Evolutionary conservation across 1,140 invertebrate genomes (phyloP), one percentile per base, ranked within the genome.

Genomic region (Drosophila paulistorum): DNA sequence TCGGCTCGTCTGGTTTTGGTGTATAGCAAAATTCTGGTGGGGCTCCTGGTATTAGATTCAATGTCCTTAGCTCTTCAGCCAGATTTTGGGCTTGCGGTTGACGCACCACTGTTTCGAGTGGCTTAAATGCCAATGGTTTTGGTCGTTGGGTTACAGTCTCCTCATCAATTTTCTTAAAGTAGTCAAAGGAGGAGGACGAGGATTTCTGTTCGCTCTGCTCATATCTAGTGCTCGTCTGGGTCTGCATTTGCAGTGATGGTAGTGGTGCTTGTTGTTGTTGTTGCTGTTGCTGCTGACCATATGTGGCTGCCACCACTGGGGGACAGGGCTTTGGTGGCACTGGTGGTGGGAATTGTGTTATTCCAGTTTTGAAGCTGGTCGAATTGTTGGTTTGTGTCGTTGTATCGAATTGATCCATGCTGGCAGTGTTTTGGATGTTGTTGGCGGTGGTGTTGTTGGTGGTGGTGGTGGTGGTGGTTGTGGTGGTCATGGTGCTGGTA

Each of bases 11-110:
- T 0, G 91, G 74, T 77, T 94, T 95, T 2, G 95, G 94, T 33
- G 94, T 94, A 72, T 93, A 96, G 41, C 94, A 94, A 17, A 96
- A 95, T 92, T 96, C 94, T n/a, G 95, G 95, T 9, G 95, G 95
- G 26, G 95, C 94, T 86, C 95, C 96, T 0, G 95, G 95, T 64
- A 94, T 93, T 0, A 96, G 75, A 85, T 94, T 94, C 45, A 95
- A 93, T 70, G 94, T 93, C 55, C 90, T 74, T 13, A 91, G 74
- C 48, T 91, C 90, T 67, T 90, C 75, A 30, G 79, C 77, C 48
- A 85, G 70, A 13, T 65, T 81, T 41, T 72, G 75, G 0, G 76
- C 76, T n/a, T 69, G 72, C 23, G 78, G 77, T 42, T 84, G 61
- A 33, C 81, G 82, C 23, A 83, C 79, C 61, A 83, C 57, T n/a